These are phyloP conservation scores for Pygocentrus nattereri DNA, from an alignment of 2,797 vertebrate genomes.

Conservation along the genomic window DNA sequence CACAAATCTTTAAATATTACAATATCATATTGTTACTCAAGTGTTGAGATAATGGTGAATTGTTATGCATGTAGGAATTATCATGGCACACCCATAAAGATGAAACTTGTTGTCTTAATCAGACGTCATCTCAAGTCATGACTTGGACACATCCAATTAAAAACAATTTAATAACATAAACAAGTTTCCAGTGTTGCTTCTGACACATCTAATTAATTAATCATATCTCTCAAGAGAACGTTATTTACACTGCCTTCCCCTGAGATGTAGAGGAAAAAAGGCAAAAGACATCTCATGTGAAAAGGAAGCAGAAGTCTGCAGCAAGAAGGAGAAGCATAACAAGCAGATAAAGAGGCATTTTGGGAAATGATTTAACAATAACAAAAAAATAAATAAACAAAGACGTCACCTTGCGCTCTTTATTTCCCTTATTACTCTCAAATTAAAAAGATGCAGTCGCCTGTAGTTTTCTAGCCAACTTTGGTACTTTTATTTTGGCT, in stretches of 20 bases:
- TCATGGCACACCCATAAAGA: neutral
- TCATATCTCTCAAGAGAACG: constrained; percentile 27
- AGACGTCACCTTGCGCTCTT: neutral
- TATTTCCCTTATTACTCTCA: neutral
- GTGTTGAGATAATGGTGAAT: no score
- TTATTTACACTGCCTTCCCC: constrained; percentile 32
- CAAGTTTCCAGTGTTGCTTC: neutral
- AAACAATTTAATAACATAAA: constrained; percentile 12
- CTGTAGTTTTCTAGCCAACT: neutral
- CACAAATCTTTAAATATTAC: no score
- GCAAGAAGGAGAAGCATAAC: neutral
- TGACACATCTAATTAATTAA: constrained; percentile 41
- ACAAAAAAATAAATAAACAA: neutral
- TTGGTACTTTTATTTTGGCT: no score
- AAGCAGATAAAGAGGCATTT: neutral
- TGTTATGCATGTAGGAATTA: neutral
- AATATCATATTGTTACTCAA: no score
- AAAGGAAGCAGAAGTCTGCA: neutral
- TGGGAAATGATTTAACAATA: neutral
- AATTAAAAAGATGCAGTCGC: neutral
- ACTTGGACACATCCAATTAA: constrained; percentile 11
- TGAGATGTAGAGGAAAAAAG: constrained; percentile 3
- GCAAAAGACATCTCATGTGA: constrained; percentile 2
- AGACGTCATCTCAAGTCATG: neutral
- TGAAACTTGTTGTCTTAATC: neutral